phyloP scores from a whole-genome alignment of 2,113 vertebrate genomes.

The Grallaria varia region DNA sequence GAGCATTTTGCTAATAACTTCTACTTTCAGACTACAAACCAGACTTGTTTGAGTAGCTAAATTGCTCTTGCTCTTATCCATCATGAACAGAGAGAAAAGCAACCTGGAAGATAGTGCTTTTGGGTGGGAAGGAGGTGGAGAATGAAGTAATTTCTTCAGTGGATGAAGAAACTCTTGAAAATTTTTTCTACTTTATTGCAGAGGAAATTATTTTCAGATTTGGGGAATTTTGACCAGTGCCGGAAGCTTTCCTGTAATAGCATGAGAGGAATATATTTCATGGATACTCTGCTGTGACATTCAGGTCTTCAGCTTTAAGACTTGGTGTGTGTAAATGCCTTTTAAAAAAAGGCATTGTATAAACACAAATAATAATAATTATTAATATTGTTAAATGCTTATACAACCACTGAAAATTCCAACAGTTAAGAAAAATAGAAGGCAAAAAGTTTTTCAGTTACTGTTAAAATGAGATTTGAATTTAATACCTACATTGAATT shows the following conservation, averaged over 20 bases:
- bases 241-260: not conserved
- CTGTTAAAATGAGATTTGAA: not conserved
- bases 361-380: not conserved
- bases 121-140: not conserved
- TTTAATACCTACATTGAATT: not conserved
- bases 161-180: not conserved
- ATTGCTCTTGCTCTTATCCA: not conserved
- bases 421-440: not conserved
- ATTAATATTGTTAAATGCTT: not conserved
- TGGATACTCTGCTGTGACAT: not conserved
- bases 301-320: not conserved
- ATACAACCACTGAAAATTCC: not conserved
- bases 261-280: not conserved
- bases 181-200: not conserved
- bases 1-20: slow-evolving; percentile 35
- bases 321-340: not conserved
- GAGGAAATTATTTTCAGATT: not conserved
- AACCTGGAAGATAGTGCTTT: not conserved
- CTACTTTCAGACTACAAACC: slow-evolving; percentile 32
- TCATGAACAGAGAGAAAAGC: slow-evolving; percentile 6
- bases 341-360: not conserved
- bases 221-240: not conserved
- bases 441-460: not conserved
- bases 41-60: slow-evolving; percentile 33
- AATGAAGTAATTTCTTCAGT: not conserved